Evolutionary conservation across 53 echinoderm and acorn worm species (phyloP), one percentile per base, ranked within the genome.

Genomic region (Mesocentrotus franciscanus): DNA sequence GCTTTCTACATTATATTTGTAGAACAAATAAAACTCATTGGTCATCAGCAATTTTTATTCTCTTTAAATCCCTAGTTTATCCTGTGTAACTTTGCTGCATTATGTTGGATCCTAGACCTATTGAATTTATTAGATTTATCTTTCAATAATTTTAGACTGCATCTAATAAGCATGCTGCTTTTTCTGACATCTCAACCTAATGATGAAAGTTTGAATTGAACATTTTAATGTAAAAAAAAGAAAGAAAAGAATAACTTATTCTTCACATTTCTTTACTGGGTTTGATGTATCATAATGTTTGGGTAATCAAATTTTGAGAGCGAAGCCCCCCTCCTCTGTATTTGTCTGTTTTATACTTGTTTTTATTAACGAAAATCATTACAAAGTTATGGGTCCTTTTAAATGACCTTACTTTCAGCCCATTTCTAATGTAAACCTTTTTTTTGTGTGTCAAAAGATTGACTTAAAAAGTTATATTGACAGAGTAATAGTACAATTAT

Each of bases 111-210:
- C 17, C 61, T 61, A 18, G 15, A 4, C 61, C 61, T 0, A 61
- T 61, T 16, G 18, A 61, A 61, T 61, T 17, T 61, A 29, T 71
- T 9, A 26, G 71, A 76, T 12, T 30, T 30, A 32, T 76, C 15
- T 27, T 76, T 32, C 76, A 76, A 11, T 76, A 32, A 76, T 76
- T 76, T 12, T 76, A 76, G 30, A 76, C 11, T 76, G 76, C 76
- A 33, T 76, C 76, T 76, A 76, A 76, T 76, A 76, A 33, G 76
- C 76, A 76, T 76, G 76, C 76, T 30, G 76, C 76, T 76, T 76
- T 8, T 76, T 32, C 13, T 30, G 76, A 76, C 13, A 76, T 76
- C 27, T 27, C 76, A 76, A 13, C 30, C 14, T 33, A 32, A 9
- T 32, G 26, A 68, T 24, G 24, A 26, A 7, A 49, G 20, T 68